Evolutionary conservation across 2,888 invertebrate genomes (phyloP), one percentile per base, ranked within the genome.

Genomic region (Polymixis lichenea): DNA sequence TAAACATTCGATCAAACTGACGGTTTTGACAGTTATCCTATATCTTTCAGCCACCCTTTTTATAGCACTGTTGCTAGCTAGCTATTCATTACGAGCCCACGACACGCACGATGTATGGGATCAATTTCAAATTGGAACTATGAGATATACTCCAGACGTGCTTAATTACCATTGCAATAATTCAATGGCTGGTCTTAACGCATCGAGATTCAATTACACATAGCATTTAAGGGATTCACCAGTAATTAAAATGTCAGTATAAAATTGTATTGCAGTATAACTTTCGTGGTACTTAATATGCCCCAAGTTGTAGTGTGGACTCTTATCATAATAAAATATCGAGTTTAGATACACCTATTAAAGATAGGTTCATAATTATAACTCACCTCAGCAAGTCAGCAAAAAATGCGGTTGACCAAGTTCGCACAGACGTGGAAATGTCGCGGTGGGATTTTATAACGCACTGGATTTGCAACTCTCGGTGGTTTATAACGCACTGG

Each of bases 171-270:
- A 80, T 74, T 72, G 81, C 83, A 83, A 88, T 90, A 87, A 82
- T 83, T 86, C 84, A 87, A 72, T 78, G 72, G 78, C 73, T 85
- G 72, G 81, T 84, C 78, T 82, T 77, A 85, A 88, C 88, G 88
- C 86, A 88, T 89, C 83, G 87, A 86, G 77, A 89, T 91, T 91
- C 88, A 91, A 91, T 90, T 90, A 90, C 83, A 79, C 78, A 80
- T 70, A 79, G 79, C 89, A 81, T 89, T 80, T 86, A 84, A 89
- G 85, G 82, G 86, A 79, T 85, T 82, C 80, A 72, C 76, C 73
- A 75, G 80, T 88, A 83, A 90, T 90, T 90, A 86, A 90, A 89
- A 87, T 86, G 89, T 87, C 89, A 79, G 74, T 81, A 78, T 84
- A 81, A 87, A 87, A 85, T 81, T 77, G 84, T 87, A 60, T 72